These are phyloP conservation scores for Riptortus pedestris DNA, from an alignment of 1,140 invertebrate genomes.

Conservation along the genomic window DNA sequence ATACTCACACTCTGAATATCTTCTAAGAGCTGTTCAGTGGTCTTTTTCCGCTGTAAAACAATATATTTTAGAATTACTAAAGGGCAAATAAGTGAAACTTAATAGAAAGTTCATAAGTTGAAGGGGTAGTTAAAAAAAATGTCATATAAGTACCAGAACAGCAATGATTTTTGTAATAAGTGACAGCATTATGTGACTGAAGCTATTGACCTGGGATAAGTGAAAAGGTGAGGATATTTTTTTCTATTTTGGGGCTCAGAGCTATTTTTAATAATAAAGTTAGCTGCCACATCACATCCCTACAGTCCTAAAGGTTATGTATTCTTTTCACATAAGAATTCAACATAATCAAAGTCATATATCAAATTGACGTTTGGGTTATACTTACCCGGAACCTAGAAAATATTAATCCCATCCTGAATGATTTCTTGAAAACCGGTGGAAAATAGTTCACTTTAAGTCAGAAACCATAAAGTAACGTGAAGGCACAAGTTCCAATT, in stretches of 20 bases:
- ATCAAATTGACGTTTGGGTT: slow-evolving; percentile 26
- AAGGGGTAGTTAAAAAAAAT: neutral
- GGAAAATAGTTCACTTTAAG: neutral
- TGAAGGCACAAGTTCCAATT: neutral
- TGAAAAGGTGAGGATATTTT: neutral
- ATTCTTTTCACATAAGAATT: neutral
- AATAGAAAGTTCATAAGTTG: neutral
- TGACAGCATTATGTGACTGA: neutral
- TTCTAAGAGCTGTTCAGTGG: slow-evolving; percentile 63
- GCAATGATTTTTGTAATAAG: neutral
- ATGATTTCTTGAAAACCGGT: neutral
- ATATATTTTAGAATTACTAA: too few relatives aligned
- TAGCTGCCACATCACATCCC: neutral
- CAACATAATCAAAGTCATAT: slow-evolving; percentile 12
- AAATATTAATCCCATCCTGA: slow-evolving; percentile 38
- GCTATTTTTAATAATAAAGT: slow-evolving; percentile 15
- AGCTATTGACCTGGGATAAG: neutral
- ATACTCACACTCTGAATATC: slow-evolving; percentile 51
- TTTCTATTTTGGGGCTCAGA: slow-evolving; percentile 3
- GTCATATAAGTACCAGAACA: neutral
- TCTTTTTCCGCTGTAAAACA: slow-evolving; percentile 66
- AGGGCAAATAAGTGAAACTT: slow-evolving; percentile 24
- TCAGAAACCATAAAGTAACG: too few relatives aligned
- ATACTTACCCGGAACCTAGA: slow-evolving; percentile 40
- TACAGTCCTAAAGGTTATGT: neutral